Evolutionary conservation across 2,797 vertebrate genomes (phyloP).

Genomic region (Rhinichthys osculus): DNA sequence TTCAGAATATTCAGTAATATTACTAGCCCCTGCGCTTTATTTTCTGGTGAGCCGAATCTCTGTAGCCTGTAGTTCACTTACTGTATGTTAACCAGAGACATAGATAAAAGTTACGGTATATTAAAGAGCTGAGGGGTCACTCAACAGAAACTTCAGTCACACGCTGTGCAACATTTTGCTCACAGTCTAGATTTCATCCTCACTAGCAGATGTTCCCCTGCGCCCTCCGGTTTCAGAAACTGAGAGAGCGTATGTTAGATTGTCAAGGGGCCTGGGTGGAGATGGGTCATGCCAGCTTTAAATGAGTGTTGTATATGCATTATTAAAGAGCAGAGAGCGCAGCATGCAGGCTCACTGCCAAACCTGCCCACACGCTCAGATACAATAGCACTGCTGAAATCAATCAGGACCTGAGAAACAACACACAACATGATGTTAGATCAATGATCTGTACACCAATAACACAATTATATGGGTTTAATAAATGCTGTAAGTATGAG

Average conservation of each 20-base stretch:
- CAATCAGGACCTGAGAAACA: not conserved
- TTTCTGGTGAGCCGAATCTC: not conserved
- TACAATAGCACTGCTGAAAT: conserved; percentile 21
- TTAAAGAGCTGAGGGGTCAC: conserved; percentile 17
- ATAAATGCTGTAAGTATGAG: conserved; percentile 17
- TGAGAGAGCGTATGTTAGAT: not conserved
- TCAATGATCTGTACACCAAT: conserved; percentile 23
- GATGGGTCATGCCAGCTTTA: conserved; percentile 26
- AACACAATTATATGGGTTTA: not conserved
- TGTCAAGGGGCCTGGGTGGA: conserved; percentile 26
- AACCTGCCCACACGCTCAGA: not conserved
- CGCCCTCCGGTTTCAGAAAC: not conserved
- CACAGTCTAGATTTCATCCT: conserved; percentile 9
- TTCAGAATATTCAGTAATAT: not conserved
- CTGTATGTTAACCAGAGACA: conserved; percentile 1
- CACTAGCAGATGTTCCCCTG: conserved; percentile 6
- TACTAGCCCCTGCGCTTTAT: not conserved
- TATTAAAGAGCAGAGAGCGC: conserved; percentile 25
- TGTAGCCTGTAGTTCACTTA: not conserved
- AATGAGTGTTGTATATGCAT: conserved; percentile 44
- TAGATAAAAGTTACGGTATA: not conserved
- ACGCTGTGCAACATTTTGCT: conserved; percentile 11
- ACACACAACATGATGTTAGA: conserved; percentile 21
- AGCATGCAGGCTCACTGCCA: conserved; percentile 7
- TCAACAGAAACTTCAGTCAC: not conserved